These are phyloP conservation scores for Zeugodacus cucurbitae DNA, from an alignment of 1,140 invertebrate genomes.

Conservation along the genomic window DNA sequence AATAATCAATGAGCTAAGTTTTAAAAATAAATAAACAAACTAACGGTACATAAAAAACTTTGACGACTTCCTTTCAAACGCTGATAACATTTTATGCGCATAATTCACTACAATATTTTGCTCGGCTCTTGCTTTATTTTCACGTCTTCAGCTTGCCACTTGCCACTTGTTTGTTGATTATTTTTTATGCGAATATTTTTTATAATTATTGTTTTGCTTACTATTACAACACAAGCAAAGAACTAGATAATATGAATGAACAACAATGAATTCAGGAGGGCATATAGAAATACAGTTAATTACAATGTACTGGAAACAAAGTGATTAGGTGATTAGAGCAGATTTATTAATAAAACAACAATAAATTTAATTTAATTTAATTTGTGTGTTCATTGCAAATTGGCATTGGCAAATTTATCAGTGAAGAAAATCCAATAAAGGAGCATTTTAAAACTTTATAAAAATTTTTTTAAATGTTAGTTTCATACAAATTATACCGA, in stretches of 20 bases:
- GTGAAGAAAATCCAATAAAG: no score
- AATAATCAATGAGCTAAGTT: background rate
- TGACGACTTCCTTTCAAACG: constrained; percentile 42
- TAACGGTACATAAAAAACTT: background rate
- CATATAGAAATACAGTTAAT: background rate
- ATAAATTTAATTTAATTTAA: no score
- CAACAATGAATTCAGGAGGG: constrained; percentile 11
- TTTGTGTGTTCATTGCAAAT: no score
- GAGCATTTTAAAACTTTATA: no score
- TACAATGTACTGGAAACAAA: background rate
- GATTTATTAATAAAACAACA: background rate
- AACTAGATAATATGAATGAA: background rate
- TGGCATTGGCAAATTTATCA: no score
- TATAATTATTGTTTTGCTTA: background rate
- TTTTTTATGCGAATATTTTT: background rate
- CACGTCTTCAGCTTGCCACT: background rate
- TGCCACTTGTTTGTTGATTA: background rate
- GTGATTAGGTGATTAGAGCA: background rate
- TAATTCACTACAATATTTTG: constrained; percentile 5
- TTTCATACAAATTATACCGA: no score
- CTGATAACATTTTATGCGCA: constrained; percentile 45
- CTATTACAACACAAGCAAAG: background rate
- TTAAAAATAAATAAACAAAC: background rate
- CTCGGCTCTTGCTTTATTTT: background rate
- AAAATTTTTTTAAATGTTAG: no score